Conservation (phyloP, 1,140 invertebrate genomes). For the Lethrus apterus region DNA sequence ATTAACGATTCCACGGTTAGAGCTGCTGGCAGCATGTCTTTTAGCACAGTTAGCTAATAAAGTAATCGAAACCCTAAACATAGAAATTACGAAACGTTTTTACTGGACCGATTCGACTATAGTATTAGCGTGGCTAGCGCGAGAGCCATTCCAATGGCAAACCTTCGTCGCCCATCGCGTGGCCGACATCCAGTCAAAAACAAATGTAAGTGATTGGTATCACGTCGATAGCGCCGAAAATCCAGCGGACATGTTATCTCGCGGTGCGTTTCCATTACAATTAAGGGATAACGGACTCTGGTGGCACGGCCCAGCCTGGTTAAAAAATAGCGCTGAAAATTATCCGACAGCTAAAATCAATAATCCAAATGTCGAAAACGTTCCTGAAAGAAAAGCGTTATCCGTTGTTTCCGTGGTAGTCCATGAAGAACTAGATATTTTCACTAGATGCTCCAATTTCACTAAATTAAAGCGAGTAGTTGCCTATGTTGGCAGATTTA, state of each 20-base stretch:
- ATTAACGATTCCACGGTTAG: neutral
- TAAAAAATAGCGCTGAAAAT: neutral
- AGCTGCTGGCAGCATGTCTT: neutral
- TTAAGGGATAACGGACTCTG: constrained; percentile 22
- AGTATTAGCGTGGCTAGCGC: constrained; percentile 25
- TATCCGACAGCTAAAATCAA: too few relatives aligned
- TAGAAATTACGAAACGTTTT: too few relatives aligned
- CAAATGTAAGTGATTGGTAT: constrained; percentile 15
- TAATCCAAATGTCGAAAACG: neutral
- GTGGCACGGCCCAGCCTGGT: constrained; percentile 25
- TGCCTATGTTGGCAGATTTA: constrained; percentile 2
- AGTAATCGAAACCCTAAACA: neutral
- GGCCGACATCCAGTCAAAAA: constrained; percentile 22
- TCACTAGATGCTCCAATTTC: neutral
- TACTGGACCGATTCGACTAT: too few relatives aligned
- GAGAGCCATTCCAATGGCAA: constrained; percentile 18
- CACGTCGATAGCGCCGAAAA: constrained; percentile 22
- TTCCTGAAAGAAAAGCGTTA: neutral
- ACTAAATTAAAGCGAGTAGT: constrained; percentile 1
- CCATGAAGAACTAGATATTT: constrained; percentile 2
- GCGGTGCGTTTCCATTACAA: constrained; percentile 18
- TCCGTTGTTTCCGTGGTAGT: too few relatives aligned
- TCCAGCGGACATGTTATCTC: constrained; percentile 25
- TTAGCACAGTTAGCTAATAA: neutral
- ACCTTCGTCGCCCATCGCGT: constrained; percentile 25